A percentile compares a stretch with the other conserved stretches of the same genome.
Evolutionary conservation across 2,888 invertebrate genomes (phyloP).

Genomic region (Thysanoteuthis rhombus): DNA sequence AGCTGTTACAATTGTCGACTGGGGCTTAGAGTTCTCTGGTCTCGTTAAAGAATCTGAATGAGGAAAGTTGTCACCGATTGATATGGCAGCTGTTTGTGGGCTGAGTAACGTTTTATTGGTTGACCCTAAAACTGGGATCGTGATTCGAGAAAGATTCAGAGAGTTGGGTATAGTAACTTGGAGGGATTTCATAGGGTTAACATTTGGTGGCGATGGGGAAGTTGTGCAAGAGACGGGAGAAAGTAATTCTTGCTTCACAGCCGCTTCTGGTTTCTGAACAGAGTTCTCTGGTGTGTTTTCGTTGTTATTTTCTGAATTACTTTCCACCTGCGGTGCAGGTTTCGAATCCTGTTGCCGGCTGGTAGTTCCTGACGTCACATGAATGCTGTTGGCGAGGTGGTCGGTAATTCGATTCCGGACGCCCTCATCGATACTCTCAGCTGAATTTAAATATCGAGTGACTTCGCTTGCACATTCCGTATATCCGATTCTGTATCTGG

Average conservation of each 20-base stretch:
- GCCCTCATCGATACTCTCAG: slow-evolving; percentile 52
- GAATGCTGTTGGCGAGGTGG: slow-evolving; percentile 56
- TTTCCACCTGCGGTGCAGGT: background rate
- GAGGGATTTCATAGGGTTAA: slow-evolving; percentile 42
- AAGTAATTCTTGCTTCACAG: background rate
- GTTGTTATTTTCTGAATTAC: too few species aligned
- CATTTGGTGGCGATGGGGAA: background rate
- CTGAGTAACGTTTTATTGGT: slow-evolving; percentile 31
- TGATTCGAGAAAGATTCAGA: background rate
- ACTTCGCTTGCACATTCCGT: slow-evolving; percentile 64
- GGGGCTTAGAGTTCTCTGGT: slow-evolving; percentile 33
- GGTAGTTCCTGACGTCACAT: slow-evolving; percentile 33
- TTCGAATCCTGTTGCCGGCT: background rate
- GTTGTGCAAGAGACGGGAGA: background rate
- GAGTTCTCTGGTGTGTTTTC: background rate
- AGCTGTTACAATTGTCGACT: background rate
- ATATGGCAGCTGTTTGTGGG: slow-evolving; percentile 36
- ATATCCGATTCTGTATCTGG: slow-evolving; percentile 61
- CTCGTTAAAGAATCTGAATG: background rate
- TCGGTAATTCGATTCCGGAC: slow-evolving; percentile 54
- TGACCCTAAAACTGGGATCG: background rate
- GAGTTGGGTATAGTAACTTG: slow-evolving; percentile 50
- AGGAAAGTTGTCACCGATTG: slow-evolving; percentile 13
- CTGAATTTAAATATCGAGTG: slow-evolving; percentile 56
- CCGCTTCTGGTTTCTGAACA: background rate